phyloP scores from a whole-genome alignment of 2,113 vertebrate species.

The Cynoglossus semilaevis region DNA sequence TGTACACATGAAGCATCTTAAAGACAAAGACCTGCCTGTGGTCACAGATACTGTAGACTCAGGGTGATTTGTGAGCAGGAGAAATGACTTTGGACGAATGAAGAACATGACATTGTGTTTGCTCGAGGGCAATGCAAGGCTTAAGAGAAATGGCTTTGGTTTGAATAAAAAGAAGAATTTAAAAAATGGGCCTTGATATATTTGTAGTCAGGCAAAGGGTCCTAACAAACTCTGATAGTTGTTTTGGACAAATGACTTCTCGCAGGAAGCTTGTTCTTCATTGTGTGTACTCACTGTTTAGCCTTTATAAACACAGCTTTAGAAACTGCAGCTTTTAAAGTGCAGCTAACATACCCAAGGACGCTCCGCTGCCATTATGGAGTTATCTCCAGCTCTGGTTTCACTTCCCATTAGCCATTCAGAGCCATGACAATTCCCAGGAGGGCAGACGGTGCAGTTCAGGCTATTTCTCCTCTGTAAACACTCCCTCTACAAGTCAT shows the following conservation, averaged over 20 bases:
- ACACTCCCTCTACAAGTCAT: slow-evolving; percentile 34
- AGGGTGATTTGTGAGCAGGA: too few species aligned
- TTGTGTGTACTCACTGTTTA: neutral
- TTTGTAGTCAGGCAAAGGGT: too few species aligned
- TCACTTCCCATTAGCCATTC: slow-evolving; percentile 68
- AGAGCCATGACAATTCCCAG: slow-evolving; percentile 66
- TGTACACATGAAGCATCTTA: slow-evolving; percentile 30
- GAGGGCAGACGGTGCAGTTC: slow-evolving; percentile 27
- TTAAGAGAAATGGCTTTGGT: too few species aligned
- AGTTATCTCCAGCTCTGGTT: slow-evolving; percentile 52
- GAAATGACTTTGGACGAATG: too few species aligned
- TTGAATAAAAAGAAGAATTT: neutral
- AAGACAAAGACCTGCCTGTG: slow-evolving; percentile 10
- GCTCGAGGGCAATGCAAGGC: too few species aligned
- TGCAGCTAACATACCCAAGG: slow-evolving; percentile 36
- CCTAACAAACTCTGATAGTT: too few species aligned
- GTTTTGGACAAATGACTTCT: neutral
- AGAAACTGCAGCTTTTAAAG: slow-evolving; percentile 22
- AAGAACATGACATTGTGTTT: too few species aligned
- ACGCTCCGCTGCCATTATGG: slow-evolving; percentile 47
- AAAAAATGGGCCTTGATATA: too few species aligned
- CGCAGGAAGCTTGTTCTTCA: neutral
- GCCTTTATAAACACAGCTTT: slow-evolving; percentile 6
- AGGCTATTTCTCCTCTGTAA: slow-evolving; percentile 28
- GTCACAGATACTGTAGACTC: neutral